Percentiles rank a stretch among this genome's conserved stretches.
Conservation (phyloP, 2,113 vertebrate genomes). For the Dunckerocampus dactyliophorus region DNA sequence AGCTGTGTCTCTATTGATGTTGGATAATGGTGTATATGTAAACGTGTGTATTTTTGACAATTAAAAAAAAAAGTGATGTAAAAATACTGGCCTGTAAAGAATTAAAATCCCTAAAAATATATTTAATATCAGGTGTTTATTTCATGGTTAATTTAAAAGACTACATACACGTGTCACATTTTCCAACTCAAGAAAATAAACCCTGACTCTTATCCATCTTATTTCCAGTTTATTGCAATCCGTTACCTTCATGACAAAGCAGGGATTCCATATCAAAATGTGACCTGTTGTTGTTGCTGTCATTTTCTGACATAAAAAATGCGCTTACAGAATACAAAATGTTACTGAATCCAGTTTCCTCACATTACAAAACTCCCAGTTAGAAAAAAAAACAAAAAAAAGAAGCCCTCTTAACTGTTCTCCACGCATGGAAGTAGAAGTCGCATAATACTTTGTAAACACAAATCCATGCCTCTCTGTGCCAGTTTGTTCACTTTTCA, state of each 20-base stretch:
- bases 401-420: not conserved
- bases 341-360: slow-evolving; percentile 40
- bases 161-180: too few species aligned
- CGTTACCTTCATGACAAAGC: slow-evolving; percentile 50
- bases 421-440: slow-evolving; percentile 10
- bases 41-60: too few species aligned
- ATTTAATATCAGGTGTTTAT: too few species aligned
- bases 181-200: not conserved
- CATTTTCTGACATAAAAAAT: slow-evolving; percentile 29
- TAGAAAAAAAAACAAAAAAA: slow-evolving; percentile 25
- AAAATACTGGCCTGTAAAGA: too few species aligned
- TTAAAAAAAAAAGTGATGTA: too few species aligned
- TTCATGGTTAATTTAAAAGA: too few species aligned
- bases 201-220: slow-evolving; percentile 23
- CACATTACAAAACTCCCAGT: slow-evolving; percentile 32
- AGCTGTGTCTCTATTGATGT: too few species aligned
- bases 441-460: slow-evolving; percentile 60
- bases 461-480: slow-evolving; percentile 6
- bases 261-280: slow-evolving; percentile 27
- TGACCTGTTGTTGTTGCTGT: not conserved
- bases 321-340: slow-evolving; percentile 14
- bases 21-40: too few species aligned
- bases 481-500: slow-evolving; percentile 9
- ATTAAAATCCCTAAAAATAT: too few species aligned
- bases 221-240: slow-evolving; percentile 74